Evolutionary conservation across 2,797 vertebrate species (phyloP).

Genomic region (Notolabrus celidotus): DNA sequence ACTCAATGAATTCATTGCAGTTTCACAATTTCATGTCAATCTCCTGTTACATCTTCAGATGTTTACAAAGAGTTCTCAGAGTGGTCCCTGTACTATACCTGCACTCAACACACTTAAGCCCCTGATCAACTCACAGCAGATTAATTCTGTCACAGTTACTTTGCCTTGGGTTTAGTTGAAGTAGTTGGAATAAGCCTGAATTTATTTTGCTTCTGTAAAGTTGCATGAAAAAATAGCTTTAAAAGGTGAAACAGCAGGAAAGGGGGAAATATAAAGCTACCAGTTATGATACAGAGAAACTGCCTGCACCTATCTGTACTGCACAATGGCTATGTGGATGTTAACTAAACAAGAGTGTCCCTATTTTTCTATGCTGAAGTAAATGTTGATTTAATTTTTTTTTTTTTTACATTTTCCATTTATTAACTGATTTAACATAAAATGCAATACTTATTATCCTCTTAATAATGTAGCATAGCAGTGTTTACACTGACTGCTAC

Average conservation of each 20-base stretch:
- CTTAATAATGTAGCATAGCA: slow-evolving; percentile 84
- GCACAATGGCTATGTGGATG: slow-evolving; percentile 45
- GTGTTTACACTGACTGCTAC: slow-evolving; percentile 76
- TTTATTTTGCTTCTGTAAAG: slow-evolving; percentile 1
- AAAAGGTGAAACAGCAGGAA: slow-evolving; percentile 13
- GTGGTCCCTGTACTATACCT: slow-evolving; percentile 54
- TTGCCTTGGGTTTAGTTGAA: slow-evolving; percentile 39
- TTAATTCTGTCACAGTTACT: slow-evolving; percentile 33
- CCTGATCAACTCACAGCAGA: slow-evolving; percentile 30
- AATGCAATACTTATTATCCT: slow-evolving; percentile 82
- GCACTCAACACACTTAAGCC: slow-evolving; percentile 36
- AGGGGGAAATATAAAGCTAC: slow-evolving; percentile 25
- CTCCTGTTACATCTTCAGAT: slow-evolving; percentile 49
- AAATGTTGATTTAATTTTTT: slow-evolving; percentile 68
- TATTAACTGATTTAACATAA: slow-evolving; percentile 50
- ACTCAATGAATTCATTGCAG: slow-evolving; percentile 33
- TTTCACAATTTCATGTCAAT: slow-evolving; percentile 48
- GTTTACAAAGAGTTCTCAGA: slow-evolving; percentile 49
- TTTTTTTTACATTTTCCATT: slow-evolving; percentile 57
- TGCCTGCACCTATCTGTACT: slow-evolving; percentile 57
- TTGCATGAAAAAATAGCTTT: slow-evolving; percentile 31
- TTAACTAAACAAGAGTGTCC: slow-evolving; percentile 63
- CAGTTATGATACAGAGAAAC: slow-evolving; percentile 24
- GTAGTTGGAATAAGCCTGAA: slow-evolving; percentile 14
- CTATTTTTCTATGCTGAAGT: slow-evolving; percentile 75